Percentiles rank a stretch among this genome's conserved stretches.
Evolutionary conservation across 2,888 invertebrate genomes (phyloP).

Genomic region (Teleiodes luculella): DNA sequence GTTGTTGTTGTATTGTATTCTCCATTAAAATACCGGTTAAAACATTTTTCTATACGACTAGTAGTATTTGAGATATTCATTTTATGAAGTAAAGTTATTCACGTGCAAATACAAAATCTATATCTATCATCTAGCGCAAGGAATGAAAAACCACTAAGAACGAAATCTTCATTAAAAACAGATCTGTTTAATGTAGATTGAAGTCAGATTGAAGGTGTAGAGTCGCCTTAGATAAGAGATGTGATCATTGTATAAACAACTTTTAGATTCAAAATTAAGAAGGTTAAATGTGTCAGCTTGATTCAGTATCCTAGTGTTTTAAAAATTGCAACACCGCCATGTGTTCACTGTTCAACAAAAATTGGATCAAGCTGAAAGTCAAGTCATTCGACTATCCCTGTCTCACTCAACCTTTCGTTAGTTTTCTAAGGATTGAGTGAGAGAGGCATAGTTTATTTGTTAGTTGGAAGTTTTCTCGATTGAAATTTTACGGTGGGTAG

Average conservation of each 20-base stretch:
- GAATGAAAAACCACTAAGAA: too few species aligned
- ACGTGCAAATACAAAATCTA: too few species aligned
- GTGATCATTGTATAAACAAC: conserved; percentile 1
- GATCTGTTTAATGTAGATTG: neutral
- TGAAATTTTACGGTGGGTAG: conserved; percentile 17
- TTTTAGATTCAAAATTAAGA: too few species aligned
- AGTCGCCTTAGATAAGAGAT: neutral
- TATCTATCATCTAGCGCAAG: too few species aligned
- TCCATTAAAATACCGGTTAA: too few species aligned
- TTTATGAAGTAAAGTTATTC: too few species aligned
- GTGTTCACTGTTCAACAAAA: neutral
- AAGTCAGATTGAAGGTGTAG: neutral
- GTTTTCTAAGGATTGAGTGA: neutral
- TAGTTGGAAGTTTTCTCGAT: conserved; percentile 9
- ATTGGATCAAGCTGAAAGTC: conserved; percentile 1
- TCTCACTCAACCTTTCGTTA: neutral
- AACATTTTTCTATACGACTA: too few species aligned
- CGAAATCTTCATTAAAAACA: too few species aligned
- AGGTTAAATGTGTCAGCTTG: neutral
- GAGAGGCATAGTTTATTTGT: conserved; percentile 2
- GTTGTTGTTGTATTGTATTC: too few species aligned
- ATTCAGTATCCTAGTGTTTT: neutral
- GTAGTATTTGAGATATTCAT: too few species aligned
- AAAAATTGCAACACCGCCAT: neutral
- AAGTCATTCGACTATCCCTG: neutral